Evolutionary conservation across 1,140 invertebrate species (phyloP).

Genomic region (Colletes latitarsis): DNA sequence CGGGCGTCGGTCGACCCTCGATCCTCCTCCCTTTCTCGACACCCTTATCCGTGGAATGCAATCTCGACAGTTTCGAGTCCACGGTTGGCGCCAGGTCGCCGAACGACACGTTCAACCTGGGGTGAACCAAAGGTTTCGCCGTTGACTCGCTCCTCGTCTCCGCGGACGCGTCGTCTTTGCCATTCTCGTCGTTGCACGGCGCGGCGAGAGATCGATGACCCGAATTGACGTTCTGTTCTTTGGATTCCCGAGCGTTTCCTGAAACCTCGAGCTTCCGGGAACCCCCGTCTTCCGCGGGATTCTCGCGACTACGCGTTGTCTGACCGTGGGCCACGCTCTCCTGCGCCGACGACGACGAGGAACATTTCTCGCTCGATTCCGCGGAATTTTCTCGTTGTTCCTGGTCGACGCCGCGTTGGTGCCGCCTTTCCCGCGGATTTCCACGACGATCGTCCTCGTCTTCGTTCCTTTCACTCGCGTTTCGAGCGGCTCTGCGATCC

Average conservation of each 20-base stretch:
- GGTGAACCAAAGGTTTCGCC: background rate
- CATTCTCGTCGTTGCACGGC: background rate
- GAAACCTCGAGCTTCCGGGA: conserved; percentile 8
- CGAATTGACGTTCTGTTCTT: background rate
- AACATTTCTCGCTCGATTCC: conserved; percentile 4
- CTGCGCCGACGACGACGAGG: background rate
- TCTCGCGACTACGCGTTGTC: background rate
- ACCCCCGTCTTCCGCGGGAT: background rate
- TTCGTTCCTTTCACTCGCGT: conserved; percentile 30
- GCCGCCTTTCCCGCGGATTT: conserved; percentile 41
- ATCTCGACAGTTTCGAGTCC: conserved; percentile 2
- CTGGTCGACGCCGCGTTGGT: background rate
- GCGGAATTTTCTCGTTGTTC: background rate
- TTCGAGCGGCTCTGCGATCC: conserved; percentile 23
- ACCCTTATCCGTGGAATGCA: background rate
- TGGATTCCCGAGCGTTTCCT: background rate
- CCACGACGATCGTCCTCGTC: conserved; percentile 32
- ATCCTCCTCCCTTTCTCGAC: background rate
- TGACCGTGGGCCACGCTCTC: background rate
- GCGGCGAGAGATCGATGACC: background rate
- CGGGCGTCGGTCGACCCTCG: conserved; percentile 42
- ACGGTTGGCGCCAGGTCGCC: conserved; percentile 13
- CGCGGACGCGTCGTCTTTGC: background rate
- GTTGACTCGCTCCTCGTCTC: background rate
- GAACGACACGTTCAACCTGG: conserved; percentile 39